Conservation (phyloP, 1,140 invertebrate species). For the Drosophila bocki region DNA sequence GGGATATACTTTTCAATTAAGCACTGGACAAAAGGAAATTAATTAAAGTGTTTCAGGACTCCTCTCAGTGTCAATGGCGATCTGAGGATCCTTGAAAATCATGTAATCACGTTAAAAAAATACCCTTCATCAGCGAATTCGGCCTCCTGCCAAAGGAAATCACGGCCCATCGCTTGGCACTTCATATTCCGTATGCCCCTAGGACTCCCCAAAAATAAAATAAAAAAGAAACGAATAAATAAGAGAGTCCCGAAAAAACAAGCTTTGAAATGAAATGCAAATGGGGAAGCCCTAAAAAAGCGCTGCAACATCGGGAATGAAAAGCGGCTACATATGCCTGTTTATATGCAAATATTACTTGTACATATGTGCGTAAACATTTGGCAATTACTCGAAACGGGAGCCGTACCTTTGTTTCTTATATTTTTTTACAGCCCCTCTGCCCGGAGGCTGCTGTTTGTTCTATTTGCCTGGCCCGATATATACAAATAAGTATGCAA, state of each 20-base stretch:
- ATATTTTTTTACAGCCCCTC: conserved; percentile 20
- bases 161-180: conserved; percentile 27
- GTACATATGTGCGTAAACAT: conserved; percentile 80
- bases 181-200: conserved; percentile 43
- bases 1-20: conserved; percentile 42
- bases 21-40: conserved; percentile 33
- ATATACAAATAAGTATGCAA: conserved; percentile 55
- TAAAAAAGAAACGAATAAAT: conserved; percentile 16
- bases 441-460: conserved; percentile 51
- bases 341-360: conserved; percentile 79
- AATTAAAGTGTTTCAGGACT: conserved; percentile 38
- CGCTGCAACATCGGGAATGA: conserved; percentile 62
- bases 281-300: conserved; percentile 47
- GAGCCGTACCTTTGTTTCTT: conserved; percentile 40
- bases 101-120: conserved; percentile 40
- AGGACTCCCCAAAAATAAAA: conserved; percentile 23
- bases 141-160: conserved; percentile 38
- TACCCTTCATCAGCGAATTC: conserved; percentile 19
- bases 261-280: conserved; percentile 70
- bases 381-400: conserved; percentile 73
- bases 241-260: conserved; percentile 26
- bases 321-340: conserved; percentile 78
- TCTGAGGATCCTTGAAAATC: conserved; percentile 37
- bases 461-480: conserved; percentile 57
- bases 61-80: conserved; percentile 22